Conservation (phyloP, 2,888 invertebrate species). For the Aleiodes leptofemur region DNA sequence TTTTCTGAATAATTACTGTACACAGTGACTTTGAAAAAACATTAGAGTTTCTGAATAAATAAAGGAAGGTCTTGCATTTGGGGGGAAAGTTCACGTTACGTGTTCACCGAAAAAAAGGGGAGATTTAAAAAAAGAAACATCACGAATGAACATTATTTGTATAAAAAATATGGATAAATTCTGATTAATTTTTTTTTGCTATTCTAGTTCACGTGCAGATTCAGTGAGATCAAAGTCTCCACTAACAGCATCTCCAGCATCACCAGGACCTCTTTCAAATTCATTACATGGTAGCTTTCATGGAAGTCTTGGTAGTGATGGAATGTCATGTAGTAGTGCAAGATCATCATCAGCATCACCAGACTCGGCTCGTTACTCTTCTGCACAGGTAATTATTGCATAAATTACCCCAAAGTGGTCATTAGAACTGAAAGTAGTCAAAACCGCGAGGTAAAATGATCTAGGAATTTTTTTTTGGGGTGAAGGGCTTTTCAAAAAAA, state of each 20-base stretch:
- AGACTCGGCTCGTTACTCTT: constrained; percentile 72
- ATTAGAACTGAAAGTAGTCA: too few species aligned
- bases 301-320: constrained; percentile 73
- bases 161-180: background rate
- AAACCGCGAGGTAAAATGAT: too few species aligned
- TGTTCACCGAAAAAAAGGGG: background rate
- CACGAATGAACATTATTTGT: background rate
- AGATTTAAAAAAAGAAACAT: background rate
- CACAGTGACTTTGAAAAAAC: constrained; percentile 2
- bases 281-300: constrained; percentile 73
- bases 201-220: constrained; percentile 71
- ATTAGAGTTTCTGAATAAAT: background rate
- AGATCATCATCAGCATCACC: constrained; percentile 74
- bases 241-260: constrained; percentile 72
- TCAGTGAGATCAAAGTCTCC: constrained; percentile 74
- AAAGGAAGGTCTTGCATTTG: background rate
- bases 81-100: constrained; percentile 39
- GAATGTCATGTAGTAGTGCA: constrained; percentile 74
- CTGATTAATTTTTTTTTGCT: background rate
- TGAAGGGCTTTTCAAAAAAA: too few species aligned
- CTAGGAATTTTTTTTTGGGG: too few species aligned
- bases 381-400: constrained; percentile 65
- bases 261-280: constrained; percentile 70
- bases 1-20: constrained; percentile 15
- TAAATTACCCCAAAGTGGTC: background rate